Evolutionary conservation across 2,797 vertebrate genomes (phyloP).

Genomic region (Mionectes olivaceus): DNA sequence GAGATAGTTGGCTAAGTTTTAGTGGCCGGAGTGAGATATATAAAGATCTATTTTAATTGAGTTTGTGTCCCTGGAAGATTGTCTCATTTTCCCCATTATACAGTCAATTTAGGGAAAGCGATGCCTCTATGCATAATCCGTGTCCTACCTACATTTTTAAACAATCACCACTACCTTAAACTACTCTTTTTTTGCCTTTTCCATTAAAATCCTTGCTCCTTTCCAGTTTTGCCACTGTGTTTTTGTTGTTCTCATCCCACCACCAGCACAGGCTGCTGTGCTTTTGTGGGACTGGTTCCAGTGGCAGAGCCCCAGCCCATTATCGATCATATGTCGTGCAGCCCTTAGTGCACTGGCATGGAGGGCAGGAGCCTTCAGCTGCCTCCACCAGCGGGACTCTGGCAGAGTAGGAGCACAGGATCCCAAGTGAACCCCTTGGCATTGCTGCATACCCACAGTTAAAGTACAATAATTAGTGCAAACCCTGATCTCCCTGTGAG

Average conservation of each 20-base stretch:
- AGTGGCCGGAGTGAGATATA: constrained; percentile 17
- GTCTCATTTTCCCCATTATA: constrained; percentile 4
- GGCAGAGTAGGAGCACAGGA: not conserved
- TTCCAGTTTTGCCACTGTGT: not conserved
- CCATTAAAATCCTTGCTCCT: not conserved
- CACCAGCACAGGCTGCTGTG: not conserved
- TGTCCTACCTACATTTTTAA: not conserved
- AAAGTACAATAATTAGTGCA: not conserved
- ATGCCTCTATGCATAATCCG: not conserved
- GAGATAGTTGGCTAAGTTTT: constrained; percentile 38
- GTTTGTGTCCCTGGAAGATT: not conserved
- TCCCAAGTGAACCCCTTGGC: not conserved
- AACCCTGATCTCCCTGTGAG: not conserved
- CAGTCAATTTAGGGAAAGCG: not conserved
- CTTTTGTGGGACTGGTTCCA: not conserved
- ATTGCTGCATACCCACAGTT: not conserved
- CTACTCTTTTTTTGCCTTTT: not conserved
- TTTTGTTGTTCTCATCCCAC: not conserved
- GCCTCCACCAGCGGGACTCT: not conserved
- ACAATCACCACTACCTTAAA: not conserved
- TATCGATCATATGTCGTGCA: not conserved
- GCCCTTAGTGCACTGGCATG: rapidly evolving
- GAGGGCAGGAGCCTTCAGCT: not conserved
- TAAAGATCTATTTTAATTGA: constrained; percentile 37
- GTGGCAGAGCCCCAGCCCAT: not conserved